Conservation (phyloP, 2,113 vertebrate genomes). For the Alectura lathami region DNA sequence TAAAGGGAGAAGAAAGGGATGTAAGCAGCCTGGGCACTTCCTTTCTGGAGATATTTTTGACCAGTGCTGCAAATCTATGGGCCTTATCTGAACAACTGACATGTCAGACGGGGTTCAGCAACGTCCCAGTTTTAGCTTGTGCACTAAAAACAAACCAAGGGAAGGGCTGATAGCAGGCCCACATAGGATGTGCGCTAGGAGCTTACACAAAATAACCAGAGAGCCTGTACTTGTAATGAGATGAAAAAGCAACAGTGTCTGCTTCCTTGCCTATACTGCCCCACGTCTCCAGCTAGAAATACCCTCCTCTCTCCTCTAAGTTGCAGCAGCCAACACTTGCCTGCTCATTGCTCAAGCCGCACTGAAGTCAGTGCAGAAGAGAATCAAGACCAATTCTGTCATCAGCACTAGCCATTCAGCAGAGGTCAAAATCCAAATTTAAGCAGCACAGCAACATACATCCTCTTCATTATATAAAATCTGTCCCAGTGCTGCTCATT, state of each 20-base stretch:
- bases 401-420: not conserved
- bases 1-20: slow-evolving; percentile 20
- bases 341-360: not conserved
- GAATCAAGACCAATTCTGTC: not conserved
- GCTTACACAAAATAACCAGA: not conserved
- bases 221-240: not conserved
- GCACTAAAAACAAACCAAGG: not conserved
- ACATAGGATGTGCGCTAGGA: not conserved
- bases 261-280: not conserved
- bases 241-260: not conserved
- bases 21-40: not conserved
- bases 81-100: not conserved
- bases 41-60: slow-evolving; percentile 45
- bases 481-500: not conserved
- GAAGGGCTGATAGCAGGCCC: not conserved
- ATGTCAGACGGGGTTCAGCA: not conserved
- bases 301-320: not conserved
- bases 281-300: not conserved
- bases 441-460: not conserved
- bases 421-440: not conserved
- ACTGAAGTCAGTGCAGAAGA: not conserved
- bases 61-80: fast-evolving
- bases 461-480: not conserved
- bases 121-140: not conserved
- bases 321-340: not conserved